A percentile compares a stretch with the other conserved stretches of the same genome.
Evolutionary conservation across 2,888 invertebrate genomes (phyloP).

Genomic region (Euzophera pinguis): DNA sequence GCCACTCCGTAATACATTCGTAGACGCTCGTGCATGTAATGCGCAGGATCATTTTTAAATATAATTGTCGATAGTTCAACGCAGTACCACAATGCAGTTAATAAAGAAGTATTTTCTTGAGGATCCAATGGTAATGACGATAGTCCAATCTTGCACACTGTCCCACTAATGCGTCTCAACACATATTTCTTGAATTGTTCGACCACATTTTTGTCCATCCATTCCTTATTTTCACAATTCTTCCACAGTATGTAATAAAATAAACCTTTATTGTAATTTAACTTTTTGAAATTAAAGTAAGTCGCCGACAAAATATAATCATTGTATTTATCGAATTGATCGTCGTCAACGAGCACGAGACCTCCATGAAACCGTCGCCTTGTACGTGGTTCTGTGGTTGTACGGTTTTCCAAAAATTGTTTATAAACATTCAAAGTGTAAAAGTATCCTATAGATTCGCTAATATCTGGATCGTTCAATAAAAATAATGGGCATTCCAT

Average conservation of each 20-base stretch:
- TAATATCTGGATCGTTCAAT: conserved; percentile 33
- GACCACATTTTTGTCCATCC: conserved; percentile 46
- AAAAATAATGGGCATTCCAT: conserved; percentile 44
- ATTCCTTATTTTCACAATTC: conserved; percentile 41
- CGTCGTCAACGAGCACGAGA: conserved; percentile 35
- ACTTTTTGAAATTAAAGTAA: conserved; percentile 39
- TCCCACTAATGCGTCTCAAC: conserved; percentile 34
- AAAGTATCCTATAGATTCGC: conserved; percentile 42
- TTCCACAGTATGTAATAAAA: conserved; percentile 46
- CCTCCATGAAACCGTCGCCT: conserved; percentile 39
- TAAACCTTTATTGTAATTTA: conserved; percentile 38
- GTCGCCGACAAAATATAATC: conserved; percentile 45
- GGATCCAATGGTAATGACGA: conserved; percentile 42
- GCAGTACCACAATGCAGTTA: conserved; percentile 43
- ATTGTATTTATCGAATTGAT: conserved; percentile 44
- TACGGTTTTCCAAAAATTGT: conserved; percentile 28
- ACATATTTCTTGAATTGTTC: conserved; percentile 38
- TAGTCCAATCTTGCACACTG: conserved; percentile 37
- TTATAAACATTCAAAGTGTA: conserved; percentile 45
- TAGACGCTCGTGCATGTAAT: conserved; percentile 35
- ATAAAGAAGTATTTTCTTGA: conserved; percentile 27
- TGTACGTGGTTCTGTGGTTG: conserved; percentile 40
- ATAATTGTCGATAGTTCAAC: conserved; percentile 37
- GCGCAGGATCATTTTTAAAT: conserved; percentile 33
- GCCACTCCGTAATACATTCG: conserved; percentile 32